Conservation (phyloP, 2,888 invertebrate genomes). For the Idaea straminata region DNA sequence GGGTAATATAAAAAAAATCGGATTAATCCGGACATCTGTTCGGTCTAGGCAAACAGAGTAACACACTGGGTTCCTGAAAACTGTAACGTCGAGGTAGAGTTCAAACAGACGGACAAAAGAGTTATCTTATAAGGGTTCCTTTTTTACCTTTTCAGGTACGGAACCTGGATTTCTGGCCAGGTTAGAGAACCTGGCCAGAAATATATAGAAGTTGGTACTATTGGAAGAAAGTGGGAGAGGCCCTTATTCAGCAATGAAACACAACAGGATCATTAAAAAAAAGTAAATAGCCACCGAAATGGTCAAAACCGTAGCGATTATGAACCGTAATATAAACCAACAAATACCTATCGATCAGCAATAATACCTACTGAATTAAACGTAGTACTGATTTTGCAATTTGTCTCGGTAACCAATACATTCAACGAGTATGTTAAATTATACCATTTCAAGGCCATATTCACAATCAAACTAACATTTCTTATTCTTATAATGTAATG, state of each 20-base stretch:
- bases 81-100: no score
- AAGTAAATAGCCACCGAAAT: neutral
- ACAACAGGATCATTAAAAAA: neutral
- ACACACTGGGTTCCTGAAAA: no score
- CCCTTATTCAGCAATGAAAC: neutral
- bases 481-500: neutral
- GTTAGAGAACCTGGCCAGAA: no score
- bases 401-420: neutral
- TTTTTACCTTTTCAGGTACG: no score
- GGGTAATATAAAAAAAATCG: no score
- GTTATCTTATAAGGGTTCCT: no score
- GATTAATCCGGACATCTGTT: no score
- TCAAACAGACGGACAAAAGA: no score
- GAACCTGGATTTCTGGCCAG: no score
- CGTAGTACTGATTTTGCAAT: neutral
- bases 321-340: neutral
- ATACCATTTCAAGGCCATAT: neutral
- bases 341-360: neutral
- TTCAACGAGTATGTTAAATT: neutral
- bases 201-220: no score
- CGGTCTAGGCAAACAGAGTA: no score
- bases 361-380: neutral
- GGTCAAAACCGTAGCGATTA: neutral
- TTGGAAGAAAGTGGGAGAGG: neutral
- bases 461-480: neutral